Conservation (phyloP, 2,797 vertebrate species). For the Periparus ater region DNA sequence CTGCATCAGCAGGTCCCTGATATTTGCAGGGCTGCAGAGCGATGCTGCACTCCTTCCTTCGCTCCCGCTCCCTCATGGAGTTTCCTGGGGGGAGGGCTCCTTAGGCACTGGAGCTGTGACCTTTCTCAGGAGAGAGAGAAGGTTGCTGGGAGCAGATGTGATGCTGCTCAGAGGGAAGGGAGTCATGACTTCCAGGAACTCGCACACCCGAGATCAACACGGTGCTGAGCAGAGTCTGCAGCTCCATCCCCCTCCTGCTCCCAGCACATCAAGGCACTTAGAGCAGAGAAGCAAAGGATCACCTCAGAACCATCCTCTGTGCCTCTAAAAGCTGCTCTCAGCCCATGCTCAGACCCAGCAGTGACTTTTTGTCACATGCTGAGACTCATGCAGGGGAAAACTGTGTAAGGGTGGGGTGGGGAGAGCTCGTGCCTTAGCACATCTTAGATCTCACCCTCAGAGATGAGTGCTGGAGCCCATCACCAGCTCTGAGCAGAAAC, state of each 20-base stretch:
- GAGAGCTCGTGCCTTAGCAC: neutral
- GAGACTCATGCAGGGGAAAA: neutral
- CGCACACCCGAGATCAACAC: fast-evolving
- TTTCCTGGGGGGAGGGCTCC: neutral
- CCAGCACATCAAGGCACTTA: no score
- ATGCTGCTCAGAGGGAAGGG: neutral
- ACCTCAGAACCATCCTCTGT: neutral
- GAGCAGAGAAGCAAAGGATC: neutral
- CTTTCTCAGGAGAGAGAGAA: neutral
- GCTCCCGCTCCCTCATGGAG: fast-evolving
- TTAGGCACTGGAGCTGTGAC: neutral
- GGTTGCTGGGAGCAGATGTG: neutral
- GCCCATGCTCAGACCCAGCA: neutral
- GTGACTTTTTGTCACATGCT: neutral
- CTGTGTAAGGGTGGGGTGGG: no score
- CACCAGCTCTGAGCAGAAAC: neutral
- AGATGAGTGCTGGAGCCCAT: neutral
- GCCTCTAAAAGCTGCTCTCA: neutral
- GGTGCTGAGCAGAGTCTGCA: neutral
- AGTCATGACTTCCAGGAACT: neutral
- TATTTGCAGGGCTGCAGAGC: neutral
- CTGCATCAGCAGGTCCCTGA: neutral
- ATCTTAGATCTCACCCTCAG: neutral
- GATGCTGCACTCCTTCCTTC: neutral
- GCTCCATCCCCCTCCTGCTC: neutral